phyloP scores from a whole-genome alignment of 2,113 vertebrate species.

The Diadophis punctatus region DNA sequence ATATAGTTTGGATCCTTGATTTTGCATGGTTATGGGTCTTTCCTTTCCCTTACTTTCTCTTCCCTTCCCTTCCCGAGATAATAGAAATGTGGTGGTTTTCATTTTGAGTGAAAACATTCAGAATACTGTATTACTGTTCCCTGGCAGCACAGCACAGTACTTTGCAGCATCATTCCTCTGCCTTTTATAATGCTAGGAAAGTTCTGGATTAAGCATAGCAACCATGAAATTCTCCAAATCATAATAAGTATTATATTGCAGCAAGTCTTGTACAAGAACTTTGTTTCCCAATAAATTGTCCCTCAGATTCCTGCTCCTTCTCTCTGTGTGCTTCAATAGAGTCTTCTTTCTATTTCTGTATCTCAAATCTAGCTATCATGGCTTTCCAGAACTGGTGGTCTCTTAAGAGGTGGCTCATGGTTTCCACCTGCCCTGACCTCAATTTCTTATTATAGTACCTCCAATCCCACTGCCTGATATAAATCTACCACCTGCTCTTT shows the following conservation, averaged over 20 bases:
- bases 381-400: constrained; percentile 12
- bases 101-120: background rate
- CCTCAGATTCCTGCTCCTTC: constrained; percentile 10
- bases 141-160: background rate
- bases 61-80: background rate
- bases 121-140: too few relatives aligned
- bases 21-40: background rate
- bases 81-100: background rate
- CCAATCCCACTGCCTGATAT: constrained; percentile 35
- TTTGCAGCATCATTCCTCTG: constrained; percentile 7
- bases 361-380: background rate
- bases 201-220: constrained; percentile 18
- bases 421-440: constrained; percentile 30
- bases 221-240: constrained; percentile 9
- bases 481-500: constrained; percentile 45
- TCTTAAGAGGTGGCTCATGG: background rate
- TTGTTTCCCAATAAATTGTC: constrained; percentile 30
- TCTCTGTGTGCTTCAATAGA: background rate
- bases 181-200: background rate
- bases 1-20: background rate
- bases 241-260: constrained; percentile 11
- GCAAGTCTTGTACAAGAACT: background rate
- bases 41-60: background rate
- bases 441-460: constrained; percentile 43
- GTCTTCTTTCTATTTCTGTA: background rate